Base-by-base conservation (phyloP, 2,888 invertebrate species). In the Salpingus planirostris region DNA sequence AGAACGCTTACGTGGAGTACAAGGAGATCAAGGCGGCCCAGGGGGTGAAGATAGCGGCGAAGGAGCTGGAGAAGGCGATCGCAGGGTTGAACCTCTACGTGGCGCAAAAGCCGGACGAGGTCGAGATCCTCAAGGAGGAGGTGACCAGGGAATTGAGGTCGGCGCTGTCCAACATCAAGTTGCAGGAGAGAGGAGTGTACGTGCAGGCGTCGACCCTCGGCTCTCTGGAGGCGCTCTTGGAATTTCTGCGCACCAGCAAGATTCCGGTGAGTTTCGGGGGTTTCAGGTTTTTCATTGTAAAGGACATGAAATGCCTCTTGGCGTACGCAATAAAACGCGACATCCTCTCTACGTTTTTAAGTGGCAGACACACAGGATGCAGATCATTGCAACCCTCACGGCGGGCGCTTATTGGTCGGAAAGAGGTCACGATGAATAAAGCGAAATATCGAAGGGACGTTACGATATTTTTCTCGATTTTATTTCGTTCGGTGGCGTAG, bases 151-250 rank as follows among this genome's bases (percentile, higher is more conserved):
- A 93, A 58, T 66, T 98, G 50, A 82, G 84, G 56, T 81, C 83
- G 13, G 96, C 93, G 2, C 73, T 98, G 28, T 89, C 87, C 30
- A 84, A 87, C 15, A 96, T 99, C 56, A 93, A 91, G 62, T 67
- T 93, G 44, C 78, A 84, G 21, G 89, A 88, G 46, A 76, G 89
- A 40, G 98, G 98, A 24, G 98, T 98, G 24, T 96, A 91, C 66
- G 98, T 98, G n/a, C 97, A 98, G 59, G 97, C 98, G 0, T 97
- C 96, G 1, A 99, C 98, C n/a, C 74, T 99, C 3, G 98, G 98
- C 4, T 98, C 98, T 0, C 70, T 99, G 6, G 98, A 99, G 65
- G 98, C 98, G 0, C 68, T 99, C 32, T 70, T 96, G 3, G 93
- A 95, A 61, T 97, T 95, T 68, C 74, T 97, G 31, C 78, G 78